Evolutionary conservation across 2,113 vertebrate genomes (phyloP).

Genomic region (Gopherus evgoodei): DNA sequence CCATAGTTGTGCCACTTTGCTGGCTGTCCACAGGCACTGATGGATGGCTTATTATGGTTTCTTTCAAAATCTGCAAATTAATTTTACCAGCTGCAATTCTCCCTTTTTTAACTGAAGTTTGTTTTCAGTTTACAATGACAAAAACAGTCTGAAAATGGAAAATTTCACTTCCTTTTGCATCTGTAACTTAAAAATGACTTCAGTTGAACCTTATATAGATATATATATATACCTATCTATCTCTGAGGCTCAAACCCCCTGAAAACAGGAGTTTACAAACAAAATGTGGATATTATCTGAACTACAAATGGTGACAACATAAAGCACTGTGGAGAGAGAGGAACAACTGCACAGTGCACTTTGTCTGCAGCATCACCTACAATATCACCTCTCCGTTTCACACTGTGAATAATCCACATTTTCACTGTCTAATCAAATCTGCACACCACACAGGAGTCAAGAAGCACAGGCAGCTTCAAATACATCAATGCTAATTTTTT

Average conservation of each 20-base stretch:
- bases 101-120: background rate
- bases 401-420: conserved; percentile 10
- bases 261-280: background rate
- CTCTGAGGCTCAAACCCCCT: background rate
- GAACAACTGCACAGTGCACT: background rate
- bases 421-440: background rate
- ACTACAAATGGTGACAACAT: background rate
- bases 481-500: background rate
- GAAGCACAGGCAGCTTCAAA: background rate
- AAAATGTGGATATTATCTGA: background rate
- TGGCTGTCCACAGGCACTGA: background rate
- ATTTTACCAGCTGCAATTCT: background rate
- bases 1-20: background rate
- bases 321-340: background rate
- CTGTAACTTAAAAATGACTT: background rate
- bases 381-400: background rate
- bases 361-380: background rate
- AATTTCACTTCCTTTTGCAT: background rate
- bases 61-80: background rate
- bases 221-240: too few species aligned
- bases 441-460: background rate
- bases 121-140: background rate
- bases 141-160: background rate
- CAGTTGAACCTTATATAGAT: background rate
- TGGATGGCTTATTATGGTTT: background rate